phyloP scores from a whole-genome alignment of 2,888 invertebrate species.

The Hesperia comma region DNA sequence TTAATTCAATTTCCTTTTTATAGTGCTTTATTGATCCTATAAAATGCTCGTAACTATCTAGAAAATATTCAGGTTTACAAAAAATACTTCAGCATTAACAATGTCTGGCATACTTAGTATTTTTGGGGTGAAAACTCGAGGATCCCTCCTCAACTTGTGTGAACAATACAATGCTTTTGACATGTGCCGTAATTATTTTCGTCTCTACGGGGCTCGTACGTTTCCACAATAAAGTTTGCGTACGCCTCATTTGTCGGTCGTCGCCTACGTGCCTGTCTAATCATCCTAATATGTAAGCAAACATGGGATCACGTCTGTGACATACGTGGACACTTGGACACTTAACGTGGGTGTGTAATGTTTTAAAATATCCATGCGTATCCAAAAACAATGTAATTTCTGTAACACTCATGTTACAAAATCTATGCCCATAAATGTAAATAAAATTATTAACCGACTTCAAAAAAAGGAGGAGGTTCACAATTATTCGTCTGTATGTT shows the following conservation, averaged over 20 bases:
- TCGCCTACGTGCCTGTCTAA: constrained; percentile 7
- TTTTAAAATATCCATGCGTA: not conserved
- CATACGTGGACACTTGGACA: not conserved
- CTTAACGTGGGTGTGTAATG: not conserved
- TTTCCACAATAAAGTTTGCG: not conserved
- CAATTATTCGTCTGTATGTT: too few species aligned
- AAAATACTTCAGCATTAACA: too few species aligned
- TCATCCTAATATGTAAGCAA: constrained; percentile 5
- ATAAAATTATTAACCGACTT: too few species aligned
- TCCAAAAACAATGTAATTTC: too few species aligned
- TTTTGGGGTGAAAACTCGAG: not conserved
- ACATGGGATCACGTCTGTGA: not conserved
- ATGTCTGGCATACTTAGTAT: too few species aligned
- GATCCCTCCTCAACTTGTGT: not conserved
- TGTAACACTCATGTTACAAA: too few species aligned
- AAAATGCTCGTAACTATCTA: too few species aligned
- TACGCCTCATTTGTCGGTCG: not conserved
- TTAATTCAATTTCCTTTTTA: too few species aligned
- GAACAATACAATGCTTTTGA: not conserved
- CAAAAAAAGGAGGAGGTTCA: too few species aligned
- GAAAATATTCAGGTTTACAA: too few species aligned
- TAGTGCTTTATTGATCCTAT: too few species aligned
- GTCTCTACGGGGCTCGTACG: not conserved
- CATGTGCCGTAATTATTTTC: not conserved
- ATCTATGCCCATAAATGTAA: too few species aligned